Conservation (phyloP, 2,888 invertebrate genomes). For the Alitta virens region DNA sequence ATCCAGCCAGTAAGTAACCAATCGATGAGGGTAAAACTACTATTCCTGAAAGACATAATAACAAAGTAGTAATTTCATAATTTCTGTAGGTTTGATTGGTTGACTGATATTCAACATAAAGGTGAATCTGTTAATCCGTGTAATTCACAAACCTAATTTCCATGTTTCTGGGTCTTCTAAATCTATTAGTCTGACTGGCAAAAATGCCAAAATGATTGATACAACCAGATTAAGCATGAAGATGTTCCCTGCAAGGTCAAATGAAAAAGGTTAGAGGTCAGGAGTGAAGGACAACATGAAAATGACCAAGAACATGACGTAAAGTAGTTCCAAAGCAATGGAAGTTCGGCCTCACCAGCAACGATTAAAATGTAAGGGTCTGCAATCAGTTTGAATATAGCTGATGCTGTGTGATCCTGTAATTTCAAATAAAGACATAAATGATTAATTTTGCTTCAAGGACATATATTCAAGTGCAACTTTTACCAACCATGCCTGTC, state of each 20-base stretch:
- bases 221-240: constrained; percentile 28
- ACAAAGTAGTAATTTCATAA: too few relatives aligned
- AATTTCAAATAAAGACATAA: not conserved
- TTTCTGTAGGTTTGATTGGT: too few relatives aligned
- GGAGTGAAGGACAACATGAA: too few relatives aligned
- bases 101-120: too few relatives aligned
- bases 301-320: too few relatives aligned
- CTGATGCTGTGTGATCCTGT: constrained; percentile 2
- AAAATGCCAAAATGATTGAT: constrained; percentile 27
- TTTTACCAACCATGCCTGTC: too few relatives aligned
- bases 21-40: constrained; percentile 29
- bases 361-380: constrained; percentile 26
- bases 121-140: too few relatives aligned
- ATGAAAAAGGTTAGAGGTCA: not conserved
- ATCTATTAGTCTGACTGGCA: constrained; percentile 25
- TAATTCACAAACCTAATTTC: constrained; percentile 24
- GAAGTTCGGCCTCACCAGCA: constrained; percentile 15
- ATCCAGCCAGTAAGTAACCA: constrained; percentile 25
- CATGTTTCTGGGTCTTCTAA: constrained; percentile 23
- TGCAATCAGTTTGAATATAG: constrained; percentile 8
- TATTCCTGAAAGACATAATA: constrained; percentile 17
- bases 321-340: too few relatives aligned
- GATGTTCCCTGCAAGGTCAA: constrained; percentile 22
- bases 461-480: too few relatives aligned
- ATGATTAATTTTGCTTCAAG: too few relatives aligned